Evolutionary conservation across 2,797 vertebrate species (phyloP), one percentile per base, ranked within the genome.

Genomic region (Coilia nasus): DNA sequence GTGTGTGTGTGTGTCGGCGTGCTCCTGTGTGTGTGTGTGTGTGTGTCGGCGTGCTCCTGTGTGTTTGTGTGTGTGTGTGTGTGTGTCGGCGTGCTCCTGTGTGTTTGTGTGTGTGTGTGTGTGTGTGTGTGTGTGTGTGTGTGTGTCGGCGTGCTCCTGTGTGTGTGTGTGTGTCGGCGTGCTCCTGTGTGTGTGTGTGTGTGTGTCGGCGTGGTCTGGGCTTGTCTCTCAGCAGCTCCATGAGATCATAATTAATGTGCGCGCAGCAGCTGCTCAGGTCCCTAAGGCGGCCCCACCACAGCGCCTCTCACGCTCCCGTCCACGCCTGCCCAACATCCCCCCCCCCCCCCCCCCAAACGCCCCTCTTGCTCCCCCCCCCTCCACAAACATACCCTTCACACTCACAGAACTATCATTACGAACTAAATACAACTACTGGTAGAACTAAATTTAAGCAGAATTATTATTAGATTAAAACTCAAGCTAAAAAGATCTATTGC

Each of bases 201-300:
- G 31, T 78, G 71, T 19, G 31, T 31, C 71, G 71, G 82, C 81
- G 83, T 81, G 85, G 85, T 86, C 78, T 60, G 56, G 81, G 83
- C 85, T 81, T 82, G 83, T 86, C 86, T 84, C 83, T 87, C 86
- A 71, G 54, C 64, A 78, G 62, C 80, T 71, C 62, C 62, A 81
- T 50, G 57, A 47, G 81, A 23, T 47, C 80, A 82, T 87, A 84
- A 84, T 83, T 81, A 83, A 78, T 54, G 80, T 41, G 82, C 21
- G 81, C 59, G 60, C 71, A 84, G 83, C 47, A 56, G 75, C 56
- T 78, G 82, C 85, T 86, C 46, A 81, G 44, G 21, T 82, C 75
- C 67, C 41, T 31, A 35, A 75, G 56, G 67, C 75, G 44, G 75
- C 17, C 15, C 57, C 71, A 78, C 71, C 5, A 21, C 71, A 78